These are phyloP conservation scores for Eudasyphora cyanicolor DNA, from an alignment of 2,888 invertebrate species.

Conservation along the genomic window DNA sequence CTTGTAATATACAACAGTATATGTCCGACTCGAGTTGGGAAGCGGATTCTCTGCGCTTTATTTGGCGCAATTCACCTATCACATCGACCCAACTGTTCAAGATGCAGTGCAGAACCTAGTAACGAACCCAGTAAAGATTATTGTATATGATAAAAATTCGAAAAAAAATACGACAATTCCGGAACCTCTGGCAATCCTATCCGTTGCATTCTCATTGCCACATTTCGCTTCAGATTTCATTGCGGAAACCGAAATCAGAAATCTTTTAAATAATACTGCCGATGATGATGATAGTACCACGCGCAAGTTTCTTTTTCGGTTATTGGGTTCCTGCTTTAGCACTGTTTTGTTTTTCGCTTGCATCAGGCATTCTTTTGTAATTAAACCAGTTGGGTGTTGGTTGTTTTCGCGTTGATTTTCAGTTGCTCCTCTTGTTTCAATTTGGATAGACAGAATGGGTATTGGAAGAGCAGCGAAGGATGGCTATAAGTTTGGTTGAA, in stretches of 20 bases:
- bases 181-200: no score
- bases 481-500: not conserved
- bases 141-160: no score
- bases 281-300: not conserved
- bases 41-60: no score
- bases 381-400: constrained; percentile 53
- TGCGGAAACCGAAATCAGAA: constrained; percentile 8
- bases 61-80: no score
- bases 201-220: not conserved
- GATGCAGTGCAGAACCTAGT: no score
- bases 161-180: no score
- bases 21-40: no score
- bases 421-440: constrained; percentile 21
- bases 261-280: not conserved
- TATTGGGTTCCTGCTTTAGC: no score
- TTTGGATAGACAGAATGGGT: not conserved
- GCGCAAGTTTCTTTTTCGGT: not conserved
- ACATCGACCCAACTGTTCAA: no score
- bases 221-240: constrained; percentile 1
- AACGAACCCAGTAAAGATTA: no score
- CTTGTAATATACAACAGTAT: no score
- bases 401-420: constrained; percentile 3
- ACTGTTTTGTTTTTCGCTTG: not conserved
- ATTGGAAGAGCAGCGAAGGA: not conserved
- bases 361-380: constrained; percentile 36